Evolutionary conservation across 2,888 invertebrate genomes (phyloP).

Genomic region (Nycteola revayana): DNA sequence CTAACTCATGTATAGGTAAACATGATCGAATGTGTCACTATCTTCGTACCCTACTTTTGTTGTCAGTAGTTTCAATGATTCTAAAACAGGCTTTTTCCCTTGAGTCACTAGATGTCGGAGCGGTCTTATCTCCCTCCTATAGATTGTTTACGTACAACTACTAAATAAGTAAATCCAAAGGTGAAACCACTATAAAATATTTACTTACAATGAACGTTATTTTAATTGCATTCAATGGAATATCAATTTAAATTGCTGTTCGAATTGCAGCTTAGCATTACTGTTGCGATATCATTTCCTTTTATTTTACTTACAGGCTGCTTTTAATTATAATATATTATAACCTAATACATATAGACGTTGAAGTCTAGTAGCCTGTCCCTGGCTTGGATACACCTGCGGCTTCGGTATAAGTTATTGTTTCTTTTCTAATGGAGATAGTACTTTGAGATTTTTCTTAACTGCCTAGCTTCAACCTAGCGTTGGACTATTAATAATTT

Average conservation of each 20-base stretch:
- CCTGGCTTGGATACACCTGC: slow-evolving; percentile 36
- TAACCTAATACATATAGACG: no score
- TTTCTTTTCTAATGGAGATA: slow-evolving; percentile 40
- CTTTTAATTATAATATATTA: slow-evolving; percentile 39
- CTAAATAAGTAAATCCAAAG: slow-evolving; percentile 1
- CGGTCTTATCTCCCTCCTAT: no score
- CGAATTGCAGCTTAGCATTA: slow-evolving; percentile 30
- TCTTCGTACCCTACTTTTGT: no score
- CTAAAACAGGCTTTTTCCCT: no score
- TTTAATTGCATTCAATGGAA: slow-evolving; percentile 14
- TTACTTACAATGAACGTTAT: slow-evolving; percentile 5
- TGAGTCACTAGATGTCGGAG: no score
- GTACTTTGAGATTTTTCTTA: slow-evolving; percentile 9
- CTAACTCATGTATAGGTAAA: no score
- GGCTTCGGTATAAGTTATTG: slow-evolving; percentile 42
- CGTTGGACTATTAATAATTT: no score
- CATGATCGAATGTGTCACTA: no score
- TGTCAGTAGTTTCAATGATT: no score
- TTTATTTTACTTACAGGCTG: slow-evolving; percentile 21
- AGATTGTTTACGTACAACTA: slow-evolving; percentile 5
- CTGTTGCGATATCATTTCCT: slow-evolving; percentile 33
- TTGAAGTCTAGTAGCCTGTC: no score
- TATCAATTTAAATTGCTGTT: slow-evolving; percentile 22
- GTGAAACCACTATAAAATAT: no score
- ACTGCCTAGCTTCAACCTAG: no score